A percentile compares a stretch with the other conserved stretches of the same genome.
Evolutionary conservation across 2,797 vertebrate genomes (phyloP).

Genomic region (Labeo calbasu): DNA sequence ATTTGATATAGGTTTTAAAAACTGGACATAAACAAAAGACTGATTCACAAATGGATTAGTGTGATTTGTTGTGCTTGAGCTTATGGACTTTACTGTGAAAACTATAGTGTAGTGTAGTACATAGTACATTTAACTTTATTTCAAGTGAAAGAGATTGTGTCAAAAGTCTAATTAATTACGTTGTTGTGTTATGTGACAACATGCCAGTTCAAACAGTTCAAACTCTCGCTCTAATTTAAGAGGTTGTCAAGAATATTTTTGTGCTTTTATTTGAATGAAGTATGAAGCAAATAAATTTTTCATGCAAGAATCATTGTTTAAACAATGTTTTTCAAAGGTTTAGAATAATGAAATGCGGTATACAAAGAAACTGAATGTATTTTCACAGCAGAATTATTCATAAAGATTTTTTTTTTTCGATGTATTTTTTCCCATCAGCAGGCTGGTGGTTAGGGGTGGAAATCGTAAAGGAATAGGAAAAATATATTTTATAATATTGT

Average conservation of each 20-base stretch:
- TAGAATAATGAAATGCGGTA: background rate
- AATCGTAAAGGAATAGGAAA: no score
- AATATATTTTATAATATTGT: no score
- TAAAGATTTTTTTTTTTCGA: background rate
- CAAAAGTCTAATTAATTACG: slow-evolving; percentile 68
- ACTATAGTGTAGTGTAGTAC: background rate
- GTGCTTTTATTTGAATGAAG: background rate
- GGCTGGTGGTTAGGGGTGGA: no score
- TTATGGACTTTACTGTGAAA: no score
- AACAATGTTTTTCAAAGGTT: background rate
- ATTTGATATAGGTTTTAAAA: background rate
- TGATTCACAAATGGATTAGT: background rate
- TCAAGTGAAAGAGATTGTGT: slow-evolving; percentile 55
- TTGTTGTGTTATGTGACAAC: slow-evolving; percentile 46
- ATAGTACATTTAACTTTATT: background rate
- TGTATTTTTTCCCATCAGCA: no score
- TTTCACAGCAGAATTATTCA: background rate
- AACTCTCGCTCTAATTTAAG: slow-evolving; percentile 44
- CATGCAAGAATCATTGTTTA: background rate
- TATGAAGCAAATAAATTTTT: background rate
- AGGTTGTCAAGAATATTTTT: slow-evolving; percentile 57
- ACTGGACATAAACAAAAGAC: background rate
- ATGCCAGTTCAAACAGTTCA: slow-evolving; percentile 43
- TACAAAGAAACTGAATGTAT: background rate
- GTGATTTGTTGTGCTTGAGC: background rate